These are phyloP conservation scores for Caenorhabditis japonica DNA, from an alignment of 2,888 invertebrate species.

Conservation along the genomic window DNA sequence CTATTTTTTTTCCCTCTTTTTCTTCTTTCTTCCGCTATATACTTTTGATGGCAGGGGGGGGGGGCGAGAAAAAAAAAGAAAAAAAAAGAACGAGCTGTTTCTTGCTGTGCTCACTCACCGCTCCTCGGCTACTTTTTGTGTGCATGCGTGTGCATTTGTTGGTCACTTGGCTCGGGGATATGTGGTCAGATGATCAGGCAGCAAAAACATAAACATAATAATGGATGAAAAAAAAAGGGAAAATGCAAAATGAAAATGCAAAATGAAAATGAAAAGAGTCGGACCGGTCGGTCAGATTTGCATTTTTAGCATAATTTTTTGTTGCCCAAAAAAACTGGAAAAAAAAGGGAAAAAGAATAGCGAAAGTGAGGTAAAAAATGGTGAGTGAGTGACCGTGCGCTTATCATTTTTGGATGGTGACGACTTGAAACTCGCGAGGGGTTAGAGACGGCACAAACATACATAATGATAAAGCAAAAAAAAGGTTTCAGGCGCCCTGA, in stretches of 20 bases:
- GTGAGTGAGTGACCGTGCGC: constrained; percentile 32
- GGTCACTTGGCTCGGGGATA: not conserved
- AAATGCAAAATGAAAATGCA: too few species aligned
- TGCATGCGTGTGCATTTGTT: too few species aligned
- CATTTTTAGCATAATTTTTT: constrained; percentile 31
- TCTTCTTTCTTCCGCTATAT: constrained; percentile 34
- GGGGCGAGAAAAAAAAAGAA: not conserved
- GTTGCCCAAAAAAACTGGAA: constrained; percentile 16
- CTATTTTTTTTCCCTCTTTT: too few species aligned
- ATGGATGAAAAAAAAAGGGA: constrained; percentile 14
- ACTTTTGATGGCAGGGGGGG: constrained; percentile 22
- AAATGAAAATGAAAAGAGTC: not conserved
- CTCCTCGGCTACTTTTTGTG: too few species aligned
- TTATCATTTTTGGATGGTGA: constrained; percentile 35
- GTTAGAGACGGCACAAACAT: constrained; percentile 40
- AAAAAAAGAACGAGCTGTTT: constrained; percentile 36
- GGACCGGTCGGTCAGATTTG: constrained; percentile 38
- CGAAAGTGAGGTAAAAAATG: constrained; percentile 38
- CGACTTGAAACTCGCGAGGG: constrained; percentile 35
- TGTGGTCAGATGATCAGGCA: constrained; percentile 33
- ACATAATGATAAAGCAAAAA: constrained; percentile 43
- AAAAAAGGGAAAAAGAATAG: constrained; percentile 2
- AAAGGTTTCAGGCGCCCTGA: constrained; percentile 44
- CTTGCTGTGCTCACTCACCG: too few species aligned
- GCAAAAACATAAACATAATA: constrained; percentile 3